These are phyloP conservation scores for Sturmia bella DNA, from an alignment of 2,888 invertebrate genomes.

Conservation along the genomic window DNA sequence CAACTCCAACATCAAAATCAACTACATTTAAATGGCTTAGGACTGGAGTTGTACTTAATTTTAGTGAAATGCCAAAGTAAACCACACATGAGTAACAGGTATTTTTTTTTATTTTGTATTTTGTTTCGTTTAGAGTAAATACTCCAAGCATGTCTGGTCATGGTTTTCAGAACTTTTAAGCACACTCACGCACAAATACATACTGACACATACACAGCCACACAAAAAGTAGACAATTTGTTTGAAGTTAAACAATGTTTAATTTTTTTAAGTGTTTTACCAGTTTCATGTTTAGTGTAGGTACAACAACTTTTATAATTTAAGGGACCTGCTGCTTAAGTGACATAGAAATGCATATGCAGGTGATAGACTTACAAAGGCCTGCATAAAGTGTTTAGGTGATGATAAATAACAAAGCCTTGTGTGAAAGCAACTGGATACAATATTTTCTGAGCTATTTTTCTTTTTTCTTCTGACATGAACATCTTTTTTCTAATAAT, in stretches of 20 bases:
- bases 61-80: slow-evolving; percentile 63
- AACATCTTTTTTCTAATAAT: no score
- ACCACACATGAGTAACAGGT: slow-evolving; percentile 57
- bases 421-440: no score
- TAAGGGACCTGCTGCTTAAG: neutral
- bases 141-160: slow-evolving; percentile 59
- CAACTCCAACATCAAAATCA: slow-evolving; percentile 11
- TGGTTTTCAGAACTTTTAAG: slow-evolving; percentile 44
- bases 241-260: slow-evolving; percentile 60
- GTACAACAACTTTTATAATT: neutral
- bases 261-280: slow-evolving; percentile 19
- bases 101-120: slow-evolving; percentile 10
- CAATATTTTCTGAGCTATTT: no score
- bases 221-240: slow-evolving; percentile 46
- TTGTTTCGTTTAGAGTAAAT: slow-evolving; percentile 49
- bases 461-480: no score
- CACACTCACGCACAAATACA: no score
- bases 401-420: neutral
- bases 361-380: neutral
- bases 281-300: neutral
- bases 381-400: neutral
- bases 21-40: slow-evolving; percentile 59
- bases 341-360: neutral
- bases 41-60: slow-evolving; percentile 58
- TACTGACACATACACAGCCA: neutral